A percentile compares a stretch with the other conserved stretches of the same genome.
These are phyloP conservation scores for Lota lota DNA, from an alignment of 2,113 vertebrate species.

Conservation along the genomic window DNA sequence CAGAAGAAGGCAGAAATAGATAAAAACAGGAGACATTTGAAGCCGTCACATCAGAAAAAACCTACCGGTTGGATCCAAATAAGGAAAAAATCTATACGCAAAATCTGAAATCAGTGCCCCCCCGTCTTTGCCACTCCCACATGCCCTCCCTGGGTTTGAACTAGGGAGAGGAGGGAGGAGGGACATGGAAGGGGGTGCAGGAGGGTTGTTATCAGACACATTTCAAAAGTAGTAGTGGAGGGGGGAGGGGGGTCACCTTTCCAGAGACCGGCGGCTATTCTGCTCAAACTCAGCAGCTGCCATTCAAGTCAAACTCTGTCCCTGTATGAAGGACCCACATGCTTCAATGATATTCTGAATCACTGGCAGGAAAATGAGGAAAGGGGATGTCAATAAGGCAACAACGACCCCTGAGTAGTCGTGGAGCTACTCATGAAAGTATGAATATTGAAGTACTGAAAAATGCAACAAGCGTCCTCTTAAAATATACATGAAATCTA, in stretches of 20 bases:
- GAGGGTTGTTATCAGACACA: conserved; percentile 67
- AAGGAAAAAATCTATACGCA: conserved; percentile 43
- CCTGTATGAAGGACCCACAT: too few relatives aligned
- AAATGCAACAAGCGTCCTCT: too few relatives aligned
- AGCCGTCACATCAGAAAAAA: conserved; percentile 67
- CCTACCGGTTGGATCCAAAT: conserved; percentile 65
- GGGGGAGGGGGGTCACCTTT: conserved; percentile 67
- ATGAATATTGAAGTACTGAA: too few relatives aligned
- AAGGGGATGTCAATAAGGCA: too few relatives aligned
- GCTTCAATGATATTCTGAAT: too few relatives aligned
- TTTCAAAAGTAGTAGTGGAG: conserved; percentile 67
- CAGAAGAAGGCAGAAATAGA: conserved; percentile 47
- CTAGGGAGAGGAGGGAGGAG: conserved; percentile 10
- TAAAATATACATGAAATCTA: too few relatives aligned
- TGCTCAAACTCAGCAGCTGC: conserved; percentile 32
- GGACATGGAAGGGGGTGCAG: background rate
- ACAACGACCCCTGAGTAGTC: too few relatives aligned
- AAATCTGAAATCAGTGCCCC: conserved; percentile 69
- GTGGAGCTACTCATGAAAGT: too few relatives aligned
- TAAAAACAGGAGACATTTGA: conserved; percentile 67
- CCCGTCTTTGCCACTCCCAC: conserved; percentile 19
- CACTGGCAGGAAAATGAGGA: too few relatives aligned
- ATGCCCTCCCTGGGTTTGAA: conserved; percentile 56
- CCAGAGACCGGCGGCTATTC: conserved; percentile 42
- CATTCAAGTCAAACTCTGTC: too few relatives aligned